Percentiles rank a stretch among this genome's conserved stretches.
Conservation (phyloP, 1,140 invertebrate species). For the Rhizoglyphus robini region DNA sequence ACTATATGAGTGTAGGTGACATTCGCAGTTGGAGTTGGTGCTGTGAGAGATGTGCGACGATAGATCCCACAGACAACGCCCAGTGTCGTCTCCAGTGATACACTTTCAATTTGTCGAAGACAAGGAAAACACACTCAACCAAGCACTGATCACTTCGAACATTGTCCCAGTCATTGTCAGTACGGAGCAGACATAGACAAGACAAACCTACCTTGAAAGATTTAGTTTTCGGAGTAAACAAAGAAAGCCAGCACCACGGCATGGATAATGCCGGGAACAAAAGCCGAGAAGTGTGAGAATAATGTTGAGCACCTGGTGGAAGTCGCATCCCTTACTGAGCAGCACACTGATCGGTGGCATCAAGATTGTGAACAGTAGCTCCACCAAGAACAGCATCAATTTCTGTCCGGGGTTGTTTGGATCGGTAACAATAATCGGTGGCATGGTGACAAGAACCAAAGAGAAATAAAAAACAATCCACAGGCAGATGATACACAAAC, state of each 20-base stretch:
- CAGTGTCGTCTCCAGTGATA: background rate
- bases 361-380: constrained; percentile 13
- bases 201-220: no score
- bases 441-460: background rate
- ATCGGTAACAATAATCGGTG: background rate
- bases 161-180: background rate
- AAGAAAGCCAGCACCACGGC: constrained; percentile 16
- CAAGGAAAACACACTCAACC: background rate
- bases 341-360: constrained; percentile 28
- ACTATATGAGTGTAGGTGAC: no score
- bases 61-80: background rate
- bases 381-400: background rate
- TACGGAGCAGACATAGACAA: no score
- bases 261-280: constrained; percentile 27
- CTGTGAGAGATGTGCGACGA: background rate
- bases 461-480: no score
- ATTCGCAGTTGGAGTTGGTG: no score
- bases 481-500: no score
- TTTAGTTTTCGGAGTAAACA: background rate
- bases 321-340: constrained; percentile 24
- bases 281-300: constrained; percentile 26
- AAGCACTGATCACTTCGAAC: background rate
- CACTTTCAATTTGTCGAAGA: background rate
- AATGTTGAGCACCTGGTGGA: constrained; percentile 28
- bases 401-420: background rate